These are phyloP conservation scores for Muscicapa adusta DNA, from an alignment of 2,113 vertebrate species.

Conservation along the genomic window DNA sequence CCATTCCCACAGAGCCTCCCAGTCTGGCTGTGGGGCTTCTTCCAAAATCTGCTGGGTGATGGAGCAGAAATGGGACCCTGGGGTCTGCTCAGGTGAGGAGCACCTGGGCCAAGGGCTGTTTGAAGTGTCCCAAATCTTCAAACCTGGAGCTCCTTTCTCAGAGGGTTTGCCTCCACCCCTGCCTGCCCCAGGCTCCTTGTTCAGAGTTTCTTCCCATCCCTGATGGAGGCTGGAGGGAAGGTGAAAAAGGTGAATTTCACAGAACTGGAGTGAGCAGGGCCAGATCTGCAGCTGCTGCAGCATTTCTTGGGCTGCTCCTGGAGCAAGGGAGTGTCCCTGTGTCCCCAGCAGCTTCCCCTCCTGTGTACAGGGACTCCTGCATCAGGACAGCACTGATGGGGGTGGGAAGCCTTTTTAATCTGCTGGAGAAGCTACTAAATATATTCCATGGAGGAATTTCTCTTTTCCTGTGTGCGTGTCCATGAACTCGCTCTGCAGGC, in stretches of 20 bases:
- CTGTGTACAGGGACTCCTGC: background rate
- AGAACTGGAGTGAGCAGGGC: background rate
- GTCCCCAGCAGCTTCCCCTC: background rate
- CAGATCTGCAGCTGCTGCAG: background rate
- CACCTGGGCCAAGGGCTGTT: background rate
- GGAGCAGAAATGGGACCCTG: background rate
- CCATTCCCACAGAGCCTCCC: background rate
- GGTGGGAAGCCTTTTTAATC: background rate
- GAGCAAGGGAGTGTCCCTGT: accelerated
- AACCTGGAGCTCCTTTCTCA: background rate
- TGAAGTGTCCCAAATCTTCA: background rate
- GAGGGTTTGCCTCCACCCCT: background rate
- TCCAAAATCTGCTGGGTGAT: background rate
- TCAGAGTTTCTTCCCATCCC: background rate
- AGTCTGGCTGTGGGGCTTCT: background rate
- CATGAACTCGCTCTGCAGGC: background rate
- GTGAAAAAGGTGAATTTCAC: background rate
- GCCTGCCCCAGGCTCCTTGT: accelerated
- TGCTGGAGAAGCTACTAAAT: background rate
- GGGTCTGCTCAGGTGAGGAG: background rate
- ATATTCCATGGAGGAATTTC: background rate
- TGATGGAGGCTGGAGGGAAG: background rate
- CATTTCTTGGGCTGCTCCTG: background rate
- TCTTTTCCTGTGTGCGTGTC: accelerated
- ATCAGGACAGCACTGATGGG: accelerated